Evolutionary conservation across 2,888 invertebrate genomes (phyloP).

Genomic region (Drosophila quinaria): DNA sequence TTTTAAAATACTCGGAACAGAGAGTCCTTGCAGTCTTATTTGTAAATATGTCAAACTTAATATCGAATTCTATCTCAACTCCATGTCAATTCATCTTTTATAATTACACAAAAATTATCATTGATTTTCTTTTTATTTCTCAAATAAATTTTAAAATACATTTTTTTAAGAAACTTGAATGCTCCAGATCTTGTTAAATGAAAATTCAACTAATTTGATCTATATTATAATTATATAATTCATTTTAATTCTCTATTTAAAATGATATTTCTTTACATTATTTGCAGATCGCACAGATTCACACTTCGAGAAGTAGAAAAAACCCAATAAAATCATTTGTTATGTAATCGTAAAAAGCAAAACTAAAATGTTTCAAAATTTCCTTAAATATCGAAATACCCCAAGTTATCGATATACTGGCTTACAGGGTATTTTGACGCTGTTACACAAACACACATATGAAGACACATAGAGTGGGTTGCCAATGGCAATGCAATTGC

Average conservation of each 20-base stretch:
- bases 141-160: background rate
- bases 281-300: no score
- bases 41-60: no score
- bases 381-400: background rate
- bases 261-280: no score
- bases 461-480: slow-evolving; percentile 17
- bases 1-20: no score
- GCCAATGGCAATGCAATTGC: slow-evolving; percentile 73
- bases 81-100: background rate
- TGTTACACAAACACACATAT: slow-evolving; percentile 6
- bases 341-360: no score
- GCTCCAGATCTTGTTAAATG: background rate
- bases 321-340: no score
- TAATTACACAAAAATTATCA: no score
- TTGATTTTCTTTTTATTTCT: background rate
- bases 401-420: background rate
- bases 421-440: slow-evolving; percentile 3
- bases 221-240: no score
- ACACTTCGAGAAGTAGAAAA: no score
- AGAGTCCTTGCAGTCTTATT: no score
- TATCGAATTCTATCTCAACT: background rate
- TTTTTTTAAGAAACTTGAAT: background rate
- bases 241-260: no score
- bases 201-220: no score
- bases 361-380: background rate